Evolutionary conservation across 2,113 vertebrate genomes (phyloP).

Genomic region (Madoqua kirkii): DNA sequence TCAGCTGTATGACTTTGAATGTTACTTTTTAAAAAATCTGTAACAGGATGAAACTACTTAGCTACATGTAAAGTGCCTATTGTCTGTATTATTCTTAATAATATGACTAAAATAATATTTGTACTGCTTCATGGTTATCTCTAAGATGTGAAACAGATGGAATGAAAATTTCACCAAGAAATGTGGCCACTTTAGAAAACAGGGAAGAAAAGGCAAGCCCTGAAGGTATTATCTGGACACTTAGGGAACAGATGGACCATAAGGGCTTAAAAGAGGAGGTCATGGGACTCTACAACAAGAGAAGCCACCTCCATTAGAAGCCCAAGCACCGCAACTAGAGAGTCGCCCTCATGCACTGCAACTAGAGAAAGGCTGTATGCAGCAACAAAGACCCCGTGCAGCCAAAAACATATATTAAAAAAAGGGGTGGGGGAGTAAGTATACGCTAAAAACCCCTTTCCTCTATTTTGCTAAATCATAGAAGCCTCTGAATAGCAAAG

Average conservation of each 20-base stretch:
- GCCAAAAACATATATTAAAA: not conserved
- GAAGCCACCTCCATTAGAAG: not conserved
- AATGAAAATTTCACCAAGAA: not conserved
- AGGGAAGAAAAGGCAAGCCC: not conserved
- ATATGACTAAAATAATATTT: slow-evolving; percentile 15
- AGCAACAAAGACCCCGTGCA: not conserved
- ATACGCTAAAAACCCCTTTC: not conserved
- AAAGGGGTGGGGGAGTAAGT: not conserved
- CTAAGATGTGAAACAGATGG: not conserved
- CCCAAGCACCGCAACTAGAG: not conserved
- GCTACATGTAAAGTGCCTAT: not conserved
- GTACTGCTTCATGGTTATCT: not conserved
- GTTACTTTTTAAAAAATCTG: not conserved
- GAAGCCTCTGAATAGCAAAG: not conserved
- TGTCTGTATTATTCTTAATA: not conserved
- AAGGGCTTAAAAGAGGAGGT: not conserved
- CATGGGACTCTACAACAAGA: not conserved
- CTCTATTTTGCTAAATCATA: not conserved
- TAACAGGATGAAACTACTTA: not conserved
- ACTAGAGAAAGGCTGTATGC: not conserved
- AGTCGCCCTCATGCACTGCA: not conserved
- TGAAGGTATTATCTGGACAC: not conserved
- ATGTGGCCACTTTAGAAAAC: not conserved
- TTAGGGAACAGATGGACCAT: not conserved
- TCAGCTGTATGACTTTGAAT: not conserved